Conservation (phyloP, 2,888 invertebrate genomes). For the Chesias legatella region DNA sequence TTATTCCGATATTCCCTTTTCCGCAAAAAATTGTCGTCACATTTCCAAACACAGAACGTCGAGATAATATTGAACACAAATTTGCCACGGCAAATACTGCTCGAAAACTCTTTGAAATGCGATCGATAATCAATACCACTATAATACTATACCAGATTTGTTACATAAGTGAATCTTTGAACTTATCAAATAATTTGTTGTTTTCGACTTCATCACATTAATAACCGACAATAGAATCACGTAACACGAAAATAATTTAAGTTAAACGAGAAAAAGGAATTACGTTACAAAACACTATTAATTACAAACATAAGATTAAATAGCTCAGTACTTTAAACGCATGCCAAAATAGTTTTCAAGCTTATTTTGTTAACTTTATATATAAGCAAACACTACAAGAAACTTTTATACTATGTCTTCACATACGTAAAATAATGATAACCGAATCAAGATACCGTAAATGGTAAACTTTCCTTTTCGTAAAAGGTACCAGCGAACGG, state of each 20-base stretch:
- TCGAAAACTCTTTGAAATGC: constrained; percentile 9
- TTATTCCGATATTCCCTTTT: constrained; percentile 2
- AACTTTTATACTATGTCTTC: neutral
- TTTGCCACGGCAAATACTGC: constrained; percentile 7
- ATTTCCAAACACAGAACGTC: constrained; percentile 7
- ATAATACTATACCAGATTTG: neutral
- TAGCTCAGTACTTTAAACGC: too few relatives aligned
- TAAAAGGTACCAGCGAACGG: constrained; percentile 10
- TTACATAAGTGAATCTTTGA: neutral
- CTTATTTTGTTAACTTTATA: too few relatives aligned
- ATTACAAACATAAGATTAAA: too few relatives aligned
- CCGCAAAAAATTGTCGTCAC: constrained; percentile 7
- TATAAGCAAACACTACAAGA: too few relatives aligned
- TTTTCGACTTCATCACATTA: neutral
- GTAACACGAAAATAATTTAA: neutral
- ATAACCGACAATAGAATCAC: neutral
- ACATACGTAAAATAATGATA: too few relatives aligned
- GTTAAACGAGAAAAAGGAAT: too few relatives aligned
- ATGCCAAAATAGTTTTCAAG: too few relatives aligned
- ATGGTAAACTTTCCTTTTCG: constrained; percentile 41
- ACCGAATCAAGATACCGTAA: constrained; percentile 38
- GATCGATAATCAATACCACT: constrained; percentile 4
- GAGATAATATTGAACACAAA: constrained; percentile 9
- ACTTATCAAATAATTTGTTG: neutral
- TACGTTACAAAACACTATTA: neutral